Percentiles rank a stretch among this genome's conserved stretches.
phyloP scores from a whole-genome alignment of 2,797 vertebrate species.

The Macroramphosus scolopax region DNA sequence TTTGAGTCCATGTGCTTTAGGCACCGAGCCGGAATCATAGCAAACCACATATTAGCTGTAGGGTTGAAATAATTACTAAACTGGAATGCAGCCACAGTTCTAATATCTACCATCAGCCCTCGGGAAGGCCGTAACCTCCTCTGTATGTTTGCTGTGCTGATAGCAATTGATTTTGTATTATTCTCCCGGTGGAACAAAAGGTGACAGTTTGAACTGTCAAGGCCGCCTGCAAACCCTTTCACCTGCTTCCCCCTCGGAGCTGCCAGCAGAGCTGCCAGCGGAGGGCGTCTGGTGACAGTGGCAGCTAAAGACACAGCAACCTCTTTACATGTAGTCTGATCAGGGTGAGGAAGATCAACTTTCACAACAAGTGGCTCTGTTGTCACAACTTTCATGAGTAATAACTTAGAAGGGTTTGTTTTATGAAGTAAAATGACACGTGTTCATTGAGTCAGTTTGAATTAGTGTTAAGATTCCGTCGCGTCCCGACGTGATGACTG shows the following conservation, averaged over 20 bases:
- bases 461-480: too few species aligned
- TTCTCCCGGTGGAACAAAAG: conserved; percentile 38
- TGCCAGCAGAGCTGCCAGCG: conserved; percentile 45
- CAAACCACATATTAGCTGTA: conserved; percentile 12
- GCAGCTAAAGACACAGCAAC: conserved; percentile 31
- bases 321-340: conserved; percentile 27
- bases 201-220: conserved; percentile 14
- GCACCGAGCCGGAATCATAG: conserved; percentile 26
- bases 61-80: conserved; percentile 34
- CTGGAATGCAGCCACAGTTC: conserved; percentile 8
- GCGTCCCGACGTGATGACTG: too few species aligned
- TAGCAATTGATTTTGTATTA: conserved; percentile 10
- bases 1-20: conserved; percentile 46
- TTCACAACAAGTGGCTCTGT: neutral
- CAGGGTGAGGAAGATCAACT: conserved; percentile 12
- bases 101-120: neutral
- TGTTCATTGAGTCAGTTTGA: too few species aligned
- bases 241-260: conserved; percentile 41
- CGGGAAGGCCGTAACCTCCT: too few species aligned
- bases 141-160: conserved; percentile 5
- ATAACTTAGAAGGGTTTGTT: too few species aligned
- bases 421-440: too few species aligned
- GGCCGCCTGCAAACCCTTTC: conserved; percentile 45
- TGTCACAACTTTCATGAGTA: conserved; percentile 2
- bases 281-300: conserved; percentile 40